Percentiles rank a stretch among this genome's conserved stretches.
Conservation (phyloP, 2,888 invertebrate species). For the Epirrhoe tristata region DNA sequence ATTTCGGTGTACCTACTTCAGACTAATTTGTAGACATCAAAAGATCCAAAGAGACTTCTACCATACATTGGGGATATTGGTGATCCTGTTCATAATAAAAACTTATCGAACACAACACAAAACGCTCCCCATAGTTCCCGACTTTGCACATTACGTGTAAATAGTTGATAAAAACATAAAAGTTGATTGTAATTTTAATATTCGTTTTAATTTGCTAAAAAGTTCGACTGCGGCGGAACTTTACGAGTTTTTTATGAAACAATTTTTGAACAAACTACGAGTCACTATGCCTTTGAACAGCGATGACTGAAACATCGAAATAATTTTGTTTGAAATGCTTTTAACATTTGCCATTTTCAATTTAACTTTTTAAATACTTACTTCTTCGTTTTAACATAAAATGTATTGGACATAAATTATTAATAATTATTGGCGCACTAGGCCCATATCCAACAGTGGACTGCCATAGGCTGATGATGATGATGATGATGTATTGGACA, state of each 20-base stretch:
- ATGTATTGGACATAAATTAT: too few relatives aligned
- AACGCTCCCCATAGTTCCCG: slow-evolving; percentile 6
- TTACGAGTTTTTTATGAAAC: slow-evolving; percentile 19
- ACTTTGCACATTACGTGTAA: slow-evolving; percentile 15
- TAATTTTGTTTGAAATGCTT: background rate
- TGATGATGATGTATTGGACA: too few relatives aligned
- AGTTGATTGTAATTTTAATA: slow-evolving; percentile 20
- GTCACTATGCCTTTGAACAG: slow-evolving; percentile 12
- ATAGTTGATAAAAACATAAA: slow-evolving; percentile 19
- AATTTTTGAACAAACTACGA: slow-evolving; percentile 15
- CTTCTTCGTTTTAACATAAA: too few relatives aligned
- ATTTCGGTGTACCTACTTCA: too few relatives aligned
- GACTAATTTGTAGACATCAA: too few relatives aligned
- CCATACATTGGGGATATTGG: too few relatives aligned
- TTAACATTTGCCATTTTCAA: background rate
- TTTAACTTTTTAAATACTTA: background rate
- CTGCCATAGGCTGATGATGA: too few relatives aligned
- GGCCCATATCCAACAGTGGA: too few relatives aligned
- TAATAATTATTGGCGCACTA: too few relatives aligned
- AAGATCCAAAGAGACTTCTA: too few relatives aligned
- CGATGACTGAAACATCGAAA: slow-evolving; percentile 15
- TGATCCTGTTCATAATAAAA: background rate
- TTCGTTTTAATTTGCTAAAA: slow-evolving; percentile 32
- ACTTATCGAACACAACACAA: background rate
- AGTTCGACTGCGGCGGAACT: slow-evolving; percentile 29